Evolutionary conservation across 1,140 invertebrate genomes (phyloP), one percentile per base, ranked within the genome.

Genomic region (Pissodes strobi): DNA sequence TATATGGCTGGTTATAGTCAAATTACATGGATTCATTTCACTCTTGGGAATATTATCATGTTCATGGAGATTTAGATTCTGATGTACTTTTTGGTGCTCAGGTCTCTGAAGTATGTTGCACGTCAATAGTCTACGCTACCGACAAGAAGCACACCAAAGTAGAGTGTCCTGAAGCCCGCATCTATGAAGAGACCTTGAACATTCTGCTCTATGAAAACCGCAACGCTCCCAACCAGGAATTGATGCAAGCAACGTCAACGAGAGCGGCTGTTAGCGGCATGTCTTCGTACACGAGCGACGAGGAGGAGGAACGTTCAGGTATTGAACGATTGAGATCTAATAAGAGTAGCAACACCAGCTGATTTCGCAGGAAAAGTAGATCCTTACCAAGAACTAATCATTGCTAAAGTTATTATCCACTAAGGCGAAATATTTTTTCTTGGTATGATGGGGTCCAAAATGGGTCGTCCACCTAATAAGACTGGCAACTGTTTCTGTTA

Each of bases 121-220:
- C 97, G 57, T 98, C 96, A 0, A 99, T 99, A 79, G 96, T 99
- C 2, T 99, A 99, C 84, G 93, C 96, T 2, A 97, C 97, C 51
- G 96, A 99, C 81, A 96, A 96, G 75, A 99, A 99, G 79, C 95
- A 99, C 74, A 99, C 96, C 10, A 99, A 99, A 88, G 95, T 99
- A 63, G 97, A 99, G 80, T 99, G 98, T 80, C 97, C 97, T n/a
- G 97, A 99, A 81, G 95, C 97, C 18, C 85, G 96, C 69, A 98
- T 99, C 73, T 99, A 97, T 83, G 97, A 99, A 82, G 97, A 99
- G 81, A 97, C 95, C 3, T 80, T 99, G 41, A 97, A 98, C 77
- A 93, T 97, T 67, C 81, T 99, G 43, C 80, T 99, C 38, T 99
- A 98, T 79, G 95, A 97, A 79, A 94, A 95, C 77, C 84, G 94